Evolutionary conservation across 2,797 vertebrate species (phyloP).

Genomic region (Agapornis canus): DNA sequence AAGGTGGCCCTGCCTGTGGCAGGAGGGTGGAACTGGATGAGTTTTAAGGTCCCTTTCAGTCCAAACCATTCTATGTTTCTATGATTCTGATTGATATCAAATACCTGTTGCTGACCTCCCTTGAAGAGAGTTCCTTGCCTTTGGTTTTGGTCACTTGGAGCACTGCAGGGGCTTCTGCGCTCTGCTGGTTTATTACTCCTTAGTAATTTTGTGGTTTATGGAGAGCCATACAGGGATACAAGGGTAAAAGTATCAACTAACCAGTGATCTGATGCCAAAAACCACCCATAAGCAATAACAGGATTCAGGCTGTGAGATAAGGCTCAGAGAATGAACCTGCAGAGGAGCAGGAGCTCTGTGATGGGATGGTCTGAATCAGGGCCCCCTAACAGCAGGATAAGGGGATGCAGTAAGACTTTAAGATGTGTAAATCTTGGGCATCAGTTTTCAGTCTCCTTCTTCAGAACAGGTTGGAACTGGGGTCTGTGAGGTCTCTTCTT

Average conservation of each 20-base stretch:
- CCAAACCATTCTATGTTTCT: not conserved
- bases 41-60: not conserved
- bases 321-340: not conserved
- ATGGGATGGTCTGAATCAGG: not conserved
- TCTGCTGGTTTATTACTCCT: conserved; percentile 10
- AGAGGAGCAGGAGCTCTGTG: not conserved
- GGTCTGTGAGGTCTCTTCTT: not conserved
- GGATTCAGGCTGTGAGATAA: not conserved
- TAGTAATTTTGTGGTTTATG: not conserved
- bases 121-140: not conserved
- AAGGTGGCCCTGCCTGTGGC: not conserved
- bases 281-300: not conserved
- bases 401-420: not conserved
- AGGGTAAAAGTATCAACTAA: not conserved
- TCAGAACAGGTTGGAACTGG: not conserved
- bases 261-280: not conserved
- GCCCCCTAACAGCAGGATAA: not conserved
- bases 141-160: not conserved
- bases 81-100: not conserved
- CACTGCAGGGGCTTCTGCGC: not conserved
- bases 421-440: not conserved
- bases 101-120: not conserved
- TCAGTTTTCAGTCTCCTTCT: not conserved
- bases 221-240: not conserved
- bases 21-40: not conserved